Evolutionary conservation across 1,140 invertebrate species (phyloP), one percentile per base, ranked within the genome.

Genomic region (Ceratoteleas bidentatus): DNA sequence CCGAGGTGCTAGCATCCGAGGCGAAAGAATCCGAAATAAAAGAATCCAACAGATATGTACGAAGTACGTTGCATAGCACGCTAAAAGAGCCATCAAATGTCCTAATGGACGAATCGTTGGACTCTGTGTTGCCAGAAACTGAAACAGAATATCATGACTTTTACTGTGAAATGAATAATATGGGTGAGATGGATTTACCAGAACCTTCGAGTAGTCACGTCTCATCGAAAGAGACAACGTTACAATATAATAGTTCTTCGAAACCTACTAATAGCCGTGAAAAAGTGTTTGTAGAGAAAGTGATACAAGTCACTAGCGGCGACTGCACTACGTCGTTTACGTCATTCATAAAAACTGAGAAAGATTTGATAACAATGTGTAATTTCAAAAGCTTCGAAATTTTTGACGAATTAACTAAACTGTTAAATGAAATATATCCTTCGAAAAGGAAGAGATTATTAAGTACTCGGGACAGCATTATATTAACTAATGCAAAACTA

Each of bases 311-410:
- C 13, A 74, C 47, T 38, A 80, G 16, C 9, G 56, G 49, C 6
- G 56, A 73, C 52, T 73, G 73, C 2, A 45, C 13, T 34, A 10
- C 47, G 33, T 43, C 52, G 16, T 68, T 80, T 61, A 61, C 47
- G 13, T 9, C 5, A 40, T 61, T 73, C 40, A 70, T 73, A 49
- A 78, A 70, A 78, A 64, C 24, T 32, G 77, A 73, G 58, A 61
- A 54, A 50, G 56, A 80, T 49, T 50, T 79, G 8, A 79, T 60
- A 8, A 79, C 68, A 43, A 65, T 72, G 64, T 69, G 64, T 43
- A 69, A 64, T 14, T 72, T 79, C 10, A 66, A 65, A 60, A 79
- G 45, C 47, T 72, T 79, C 47, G 40, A 3, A n/a, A 66, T 79
- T 60, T 66, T 79, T 53, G 43, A 79, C 53, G 14, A 70, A 45